Conservation (phyloP, 2,113 vertebrate species). For the Daubentonia madagascariensis region DNA sequence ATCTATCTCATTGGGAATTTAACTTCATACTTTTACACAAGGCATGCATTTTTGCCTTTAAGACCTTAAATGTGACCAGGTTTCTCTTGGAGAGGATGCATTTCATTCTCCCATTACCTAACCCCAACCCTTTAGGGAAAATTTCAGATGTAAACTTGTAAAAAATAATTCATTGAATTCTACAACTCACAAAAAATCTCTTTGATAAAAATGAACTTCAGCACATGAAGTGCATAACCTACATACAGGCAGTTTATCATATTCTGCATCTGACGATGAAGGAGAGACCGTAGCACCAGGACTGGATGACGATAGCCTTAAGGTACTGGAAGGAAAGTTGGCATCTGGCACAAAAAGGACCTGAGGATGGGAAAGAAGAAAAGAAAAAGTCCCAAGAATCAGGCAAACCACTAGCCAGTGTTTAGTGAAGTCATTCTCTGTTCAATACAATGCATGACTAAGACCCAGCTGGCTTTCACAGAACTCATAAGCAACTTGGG, state of each 20-base stretch:
- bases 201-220: background rate
- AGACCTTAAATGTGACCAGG: background rate
- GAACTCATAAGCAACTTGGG: background rate
- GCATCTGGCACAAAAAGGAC: constrained; percentile 94
- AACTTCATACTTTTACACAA: background rate
- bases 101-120: background rate
- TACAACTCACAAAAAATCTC: background rate
- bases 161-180: constrained; percentile 22
- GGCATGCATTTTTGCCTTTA: background rate
- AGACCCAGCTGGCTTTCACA: background rate
- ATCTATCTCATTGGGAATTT: background rate
- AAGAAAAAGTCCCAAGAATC: background rate
- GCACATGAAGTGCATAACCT: background rate
- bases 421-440: background rate
- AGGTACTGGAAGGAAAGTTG: constrained; percentile 70
- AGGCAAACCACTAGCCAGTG: background rate
- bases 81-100: background rate
- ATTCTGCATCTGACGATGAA: constrained; percentile 86
- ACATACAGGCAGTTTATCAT: constrained; percentile 90
- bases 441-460: background rate
- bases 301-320: constrained; percentile 77
- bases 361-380: constrained; percentile 78
- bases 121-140: background rate
- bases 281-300: constrained; percentile 81
- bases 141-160: background rate